Base-by-base conservation (phyloP, 2,113 vertebrate species). In the Ailuropoda melanoleuca region DNA sequence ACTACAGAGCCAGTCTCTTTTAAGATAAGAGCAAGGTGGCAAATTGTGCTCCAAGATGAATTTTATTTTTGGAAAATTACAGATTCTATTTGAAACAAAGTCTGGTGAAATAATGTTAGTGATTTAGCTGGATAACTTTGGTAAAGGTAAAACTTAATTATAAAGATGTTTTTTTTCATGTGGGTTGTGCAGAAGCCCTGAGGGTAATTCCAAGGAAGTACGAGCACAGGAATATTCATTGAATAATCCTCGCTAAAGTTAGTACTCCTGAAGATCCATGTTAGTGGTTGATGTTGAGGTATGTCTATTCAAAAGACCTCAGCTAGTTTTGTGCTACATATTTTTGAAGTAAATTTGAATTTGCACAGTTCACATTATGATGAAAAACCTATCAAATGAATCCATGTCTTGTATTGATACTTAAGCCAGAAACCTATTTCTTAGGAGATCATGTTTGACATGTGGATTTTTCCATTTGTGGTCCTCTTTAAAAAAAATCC, bases 31-130 rank as follows among this genome's bases (percentile, higher is more conserved):
- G 58, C 37, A 19, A 82, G 34, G 48, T 46, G 50, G 50, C 29
- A 93, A 68, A 82, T 43, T 31, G 53, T 90, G 34, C 17, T 91
- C 24, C 39, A 66, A 70, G 60, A 53, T 86, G 58, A 34, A 21
- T 89, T 92, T 66, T 86, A 74, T 34, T 92, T 91, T 64, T 84
- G 78, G 74, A 80, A 74, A 90, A n/a, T 60, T 88, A 66, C 58
- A 88, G 37, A 58, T 81, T 37, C n/a, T 82, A 12, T 74, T 77
- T 83, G 21, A 64, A 94, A 82, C 31, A 31, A 60, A 48, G 24
- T 70, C 64, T 58, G 66, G 37, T 56, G 43, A 89, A 46, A n/a
- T 91, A 29, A 68, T 6, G 1, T 88, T 34, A 39, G 31, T 93
- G 31, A 48, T 68, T 24, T 72, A 94, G 23, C 12, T 90, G 39